Percentiles rank a stretch among this genome's conserved stretches.
Evolutionary conservation across 2,113 vertebrate genomes (phyloP).

Genomic region (Mellivora capensis): DNA sequence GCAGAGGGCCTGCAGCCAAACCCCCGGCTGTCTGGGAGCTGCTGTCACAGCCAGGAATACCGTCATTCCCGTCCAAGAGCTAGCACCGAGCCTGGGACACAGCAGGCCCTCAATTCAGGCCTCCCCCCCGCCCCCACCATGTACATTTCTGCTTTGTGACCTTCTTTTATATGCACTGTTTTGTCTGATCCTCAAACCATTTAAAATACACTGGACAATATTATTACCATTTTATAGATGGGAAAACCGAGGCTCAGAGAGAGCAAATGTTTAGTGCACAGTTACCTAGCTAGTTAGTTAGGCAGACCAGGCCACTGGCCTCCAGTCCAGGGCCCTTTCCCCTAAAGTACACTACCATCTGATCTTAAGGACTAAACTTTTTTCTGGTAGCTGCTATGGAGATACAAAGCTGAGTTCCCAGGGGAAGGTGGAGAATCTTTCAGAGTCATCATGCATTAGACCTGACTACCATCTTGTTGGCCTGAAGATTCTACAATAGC

Average conservation of each 20-base stretch:
- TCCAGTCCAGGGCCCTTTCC: background rate
- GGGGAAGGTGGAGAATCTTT: background rate
- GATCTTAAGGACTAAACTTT: conserved; percentile 19
- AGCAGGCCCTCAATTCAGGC: background rate
- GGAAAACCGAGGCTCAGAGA: background rate
- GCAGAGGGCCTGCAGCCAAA: background rate
- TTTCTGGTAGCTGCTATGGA: background rate
- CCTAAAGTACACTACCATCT: background rate
- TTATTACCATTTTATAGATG: background rate
- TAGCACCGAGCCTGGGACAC: background rate
- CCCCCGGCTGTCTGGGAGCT: background rate
- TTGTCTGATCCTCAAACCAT: conserved; percentile 9
- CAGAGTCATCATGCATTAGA: background rate
- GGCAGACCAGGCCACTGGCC: background rate
- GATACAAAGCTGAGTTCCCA: background rate
- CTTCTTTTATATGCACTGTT: background rate
- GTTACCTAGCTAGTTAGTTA: background rate
- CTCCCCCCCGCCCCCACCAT: background rate
- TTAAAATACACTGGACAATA: background rate
- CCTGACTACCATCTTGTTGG: background rate
- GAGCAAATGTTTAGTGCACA: background rate
- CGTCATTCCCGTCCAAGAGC: background rate
- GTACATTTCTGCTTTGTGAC: background rate
- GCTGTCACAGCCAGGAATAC: background rate
- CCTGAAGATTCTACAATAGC: background rate